Evolutionary conservation across 23 tunicate genomes (phyloP), one percentile per base, ranked within the genome.

Genomic region (Phallusia fumigata): DNA sequence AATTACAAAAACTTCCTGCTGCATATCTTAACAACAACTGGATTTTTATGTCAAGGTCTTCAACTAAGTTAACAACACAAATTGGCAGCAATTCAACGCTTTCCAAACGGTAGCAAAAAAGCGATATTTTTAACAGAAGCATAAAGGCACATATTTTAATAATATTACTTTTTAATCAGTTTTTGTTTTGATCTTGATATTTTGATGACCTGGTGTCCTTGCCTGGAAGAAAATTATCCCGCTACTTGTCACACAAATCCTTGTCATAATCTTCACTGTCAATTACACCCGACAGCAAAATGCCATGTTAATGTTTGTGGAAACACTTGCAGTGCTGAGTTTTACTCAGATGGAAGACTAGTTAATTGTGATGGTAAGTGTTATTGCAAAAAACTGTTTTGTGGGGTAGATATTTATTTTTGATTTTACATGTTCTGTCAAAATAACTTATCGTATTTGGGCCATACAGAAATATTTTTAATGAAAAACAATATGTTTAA

Each of bases 181-280:
- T 86, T 86, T 75, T 92, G 97, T 73, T 74, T 92, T 30, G 86
- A 92, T 50, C 87, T 84, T 76, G 97, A 92, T 15, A 80, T 87
- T 88, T 44, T 92, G 64, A 21, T 92, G 97, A 81, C 97, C 6
- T 92, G 97, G 97, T 92, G 97, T 81, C 97, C 97, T 21, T 92
- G 97, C 36, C 53, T 92, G 79, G 91, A 92, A 64, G 91, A 83
- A 15, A 86, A 76, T 22, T 87, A 87, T 74, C 91, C 91, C 0
- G 91, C 97, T 16, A 83, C 80, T 44, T 92, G 97, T 36, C 52
- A 90, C 53, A 32, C 65, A 30, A 92, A 92, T 73, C 97, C 97
- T 73, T 92, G 97, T 36, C 65, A 80, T 58, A 84, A 92, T 35
- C 85, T 88, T 13, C 31, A 40, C 35, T 92, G 97, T 69, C 80